Conservation (phyloP, 1,140 invertebrate genomes). For the Gerris buenoi region DNA sequence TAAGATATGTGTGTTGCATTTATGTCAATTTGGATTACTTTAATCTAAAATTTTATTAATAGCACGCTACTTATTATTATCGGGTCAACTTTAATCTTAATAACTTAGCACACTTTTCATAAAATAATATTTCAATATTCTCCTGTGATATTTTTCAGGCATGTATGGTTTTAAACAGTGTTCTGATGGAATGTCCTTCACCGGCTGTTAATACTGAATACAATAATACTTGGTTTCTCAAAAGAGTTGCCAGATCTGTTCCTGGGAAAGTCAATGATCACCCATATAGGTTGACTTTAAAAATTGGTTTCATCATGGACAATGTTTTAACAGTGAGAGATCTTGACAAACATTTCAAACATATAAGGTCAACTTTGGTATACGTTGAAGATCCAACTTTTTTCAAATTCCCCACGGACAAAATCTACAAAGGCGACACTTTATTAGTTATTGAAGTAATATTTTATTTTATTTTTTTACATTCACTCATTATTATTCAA, state of each 20-base stretch:
- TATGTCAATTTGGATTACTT: too few species aligned
- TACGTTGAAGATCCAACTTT: constrained; percentile 89
- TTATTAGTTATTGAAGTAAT: constrained; percentile 68
- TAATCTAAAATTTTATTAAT: too few species aligned
- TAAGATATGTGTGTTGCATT: too few species aligned
- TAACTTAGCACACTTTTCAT: too few species aligned
- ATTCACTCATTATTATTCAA: neutral
- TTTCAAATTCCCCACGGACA: constrained; percentile 70
- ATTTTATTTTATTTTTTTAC: neutral
- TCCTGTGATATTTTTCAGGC: constrained; percentile 32
- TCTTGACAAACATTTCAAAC: constrained; percentile 71
- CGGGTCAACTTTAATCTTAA: too few species aligned
- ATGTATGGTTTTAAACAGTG: constrained; percentile 72
- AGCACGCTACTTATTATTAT: too few species aligned
- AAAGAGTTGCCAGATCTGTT: constrained; percentile 9
- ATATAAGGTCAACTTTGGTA: constrained; percentile 56
- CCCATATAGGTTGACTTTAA: constrained; percentile 26
- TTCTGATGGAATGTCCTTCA: constrained; percentile 88
- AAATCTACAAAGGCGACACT: constrained; percentile 85
- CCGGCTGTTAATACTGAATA: constrained; percentile 55
- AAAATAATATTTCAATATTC: neutral
- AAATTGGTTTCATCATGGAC: constrained; percentile 89
- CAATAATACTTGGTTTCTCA: constrained; percentile 17
- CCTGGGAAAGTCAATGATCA: constrained; percentile 17
- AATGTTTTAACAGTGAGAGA: constrained; percentile 76